Conservation (phyloP, 2,113 vertebrate genomes). For the Heterocephalus glaber region DNA sequence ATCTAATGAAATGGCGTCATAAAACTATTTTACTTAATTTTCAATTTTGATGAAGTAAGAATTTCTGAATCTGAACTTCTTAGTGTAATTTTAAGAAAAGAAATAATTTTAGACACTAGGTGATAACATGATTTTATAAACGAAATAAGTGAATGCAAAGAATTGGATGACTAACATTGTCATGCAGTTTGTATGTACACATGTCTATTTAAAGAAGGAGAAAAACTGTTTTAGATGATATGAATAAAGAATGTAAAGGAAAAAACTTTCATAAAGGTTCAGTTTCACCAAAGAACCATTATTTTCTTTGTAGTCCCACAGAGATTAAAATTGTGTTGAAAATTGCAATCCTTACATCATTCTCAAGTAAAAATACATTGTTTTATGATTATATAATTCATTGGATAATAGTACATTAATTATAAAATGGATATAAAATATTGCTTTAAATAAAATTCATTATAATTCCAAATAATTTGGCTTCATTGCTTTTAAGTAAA, state of each 20-base stretch:
- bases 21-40: background rate
- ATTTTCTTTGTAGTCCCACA: background rate
- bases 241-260: background rate
- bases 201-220: background rate
- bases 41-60: background rate
- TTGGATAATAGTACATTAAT: background rate
- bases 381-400: background rate
- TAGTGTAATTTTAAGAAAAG: background rate
- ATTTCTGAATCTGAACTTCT: background rate
- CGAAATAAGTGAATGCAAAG: background rate
- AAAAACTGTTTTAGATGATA: background rate
- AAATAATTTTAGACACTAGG: background rate
- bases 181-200: background rate
- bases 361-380: background rate
- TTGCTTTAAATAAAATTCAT: background rate
- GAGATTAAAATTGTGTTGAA: background rate
- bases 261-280: background rate
- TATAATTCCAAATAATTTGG: background rate
- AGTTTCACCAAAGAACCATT: background rate
- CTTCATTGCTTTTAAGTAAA: background rate
- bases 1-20: background rate
- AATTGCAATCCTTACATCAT: background rate
- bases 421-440: background rate
- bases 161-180: background rate
- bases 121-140: background rate